phyloP scores from a whole-genome alignment of 2,888 invertebrate genomes.

The Rosalia funebris region DNA sequence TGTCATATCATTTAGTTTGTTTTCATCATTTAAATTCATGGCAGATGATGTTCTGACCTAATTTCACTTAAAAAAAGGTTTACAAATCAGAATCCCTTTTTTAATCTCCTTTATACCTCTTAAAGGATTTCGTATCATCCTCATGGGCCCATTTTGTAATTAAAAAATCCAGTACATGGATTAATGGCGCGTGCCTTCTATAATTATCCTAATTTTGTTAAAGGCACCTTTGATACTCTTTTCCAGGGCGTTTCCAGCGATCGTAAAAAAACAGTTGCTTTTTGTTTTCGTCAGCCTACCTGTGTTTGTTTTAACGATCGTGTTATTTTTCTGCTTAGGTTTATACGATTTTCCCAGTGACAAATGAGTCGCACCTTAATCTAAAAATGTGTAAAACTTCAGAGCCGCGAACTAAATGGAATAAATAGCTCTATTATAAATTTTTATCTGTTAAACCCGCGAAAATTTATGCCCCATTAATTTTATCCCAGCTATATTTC shows the following conservation, averaged over 20 bases:
- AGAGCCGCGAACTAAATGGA: constrained; percentile 32
- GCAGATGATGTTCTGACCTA: no score
- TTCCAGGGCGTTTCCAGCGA: no score
- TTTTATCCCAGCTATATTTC: constrained; percentile 35
- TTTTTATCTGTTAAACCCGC: constrained; percentile 37
- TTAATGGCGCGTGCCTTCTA: constrained; percentile 19
- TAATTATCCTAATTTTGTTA: constrained; percentile 14
- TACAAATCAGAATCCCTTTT: no score
- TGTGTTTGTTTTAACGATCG: not conserved
- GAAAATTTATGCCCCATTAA: constrained; percentile 42
- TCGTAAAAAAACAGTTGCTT: no score
- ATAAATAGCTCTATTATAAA: constrained; percentile 43
- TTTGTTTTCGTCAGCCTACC: not conserved
- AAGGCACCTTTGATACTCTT: not conserved
- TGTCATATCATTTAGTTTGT: no score
- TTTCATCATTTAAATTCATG: no score
- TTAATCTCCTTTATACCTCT: no score
- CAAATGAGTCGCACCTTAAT: constrained; percentile 21
- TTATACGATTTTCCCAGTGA: constrained; percentile 4
- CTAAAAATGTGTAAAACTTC: constrained; percentile 15
- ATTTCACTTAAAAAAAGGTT: no score
- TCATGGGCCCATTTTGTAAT: no score
- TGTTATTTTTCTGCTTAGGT: constrained; percentile 1
- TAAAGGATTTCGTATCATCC: no score
- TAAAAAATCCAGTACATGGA: constrained; percentile 20